Base-by-base conservation (phyloP, 2,113 vertebrate genomes). In the Apeltes quadracus region DNA sequence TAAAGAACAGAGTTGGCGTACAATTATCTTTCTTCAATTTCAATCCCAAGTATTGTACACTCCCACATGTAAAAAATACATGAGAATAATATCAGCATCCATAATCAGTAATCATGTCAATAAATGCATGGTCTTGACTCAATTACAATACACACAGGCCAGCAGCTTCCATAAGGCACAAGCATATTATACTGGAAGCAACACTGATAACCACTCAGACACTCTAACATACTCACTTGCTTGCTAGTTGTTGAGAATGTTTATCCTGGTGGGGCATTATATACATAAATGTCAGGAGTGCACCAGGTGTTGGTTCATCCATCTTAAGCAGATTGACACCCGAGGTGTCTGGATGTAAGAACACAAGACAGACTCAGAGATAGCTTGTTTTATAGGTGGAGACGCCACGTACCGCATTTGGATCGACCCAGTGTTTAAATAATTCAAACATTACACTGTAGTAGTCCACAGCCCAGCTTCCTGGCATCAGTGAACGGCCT, bases 151-250 rank as follows among this genome's bases (percentile, higher is more conserved):
- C 61, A 66, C 48, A 61, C 41, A 56, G n/a, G 16, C 53, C 7
- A 53, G 38, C 38, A 16, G 34, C 41, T 62, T 36, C 27, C 5
- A 22, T 64, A 46, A 46, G 51, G 61, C n/a, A 27, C 43, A 46
- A 9, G 8, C 2, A 4, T 15, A 72, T 72, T 38, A 59, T 43
- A 12, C 38, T 55, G 58, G 39, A 55, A 1, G 7, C 7, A 62
- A 46, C 58, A 29, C 68, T 79, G 63, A 76, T 76, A 69, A 43
- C 50, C 61, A 50, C 22, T 56, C 16, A 32, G 55, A 58, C 34
- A 76, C 32, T 34, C 6, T 34, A 34, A 34, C 32, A 39, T 13
- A 39, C 13, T 12, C 38, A 64, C 44, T 53, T 69, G 59, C 61
- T 76, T 56, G 55, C 54, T 65, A 20, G 67, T 70, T 63, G 58